Conservation (phyloP, 2,797 vertebrate species). For the Microctenopoma lineatum region DNA sequence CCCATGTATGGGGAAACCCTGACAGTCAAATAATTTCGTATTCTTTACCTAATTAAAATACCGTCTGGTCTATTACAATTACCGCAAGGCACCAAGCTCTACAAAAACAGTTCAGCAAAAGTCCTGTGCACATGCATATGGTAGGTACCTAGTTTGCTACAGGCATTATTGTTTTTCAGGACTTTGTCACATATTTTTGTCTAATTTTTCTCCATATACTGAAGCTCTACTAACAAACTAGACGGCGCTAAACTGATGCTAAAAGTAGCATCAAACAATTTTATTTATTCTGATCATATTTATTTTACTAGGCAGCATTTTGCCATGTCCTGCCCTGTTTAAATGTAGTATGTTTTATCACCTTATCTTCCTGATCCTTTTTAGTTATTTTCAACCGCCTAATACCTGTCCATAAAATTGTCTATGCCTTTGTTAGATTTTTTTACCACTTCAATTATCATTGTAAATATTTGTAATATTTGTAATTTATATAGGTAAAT, state of each 20-base stretch:
- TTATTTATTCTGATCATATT: conserved; percentile 76
- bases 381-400: conserved; percentile 47
- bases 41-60: conserved; percentile 21
- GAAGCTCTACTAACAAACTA: conserved; percentile 32
- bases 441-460: conserved; percentile 62
- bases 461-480: conserved; percentile 82
- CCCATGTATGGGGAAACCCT: conserved; percentile 12
- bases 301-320: conserved; percentile 63
- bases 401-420: conserved; percentile 48
- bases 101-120: conserved; percentile 33
- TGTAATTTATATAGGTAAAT: conserved; percentile 79
- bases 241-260: conserved; percentile 35
- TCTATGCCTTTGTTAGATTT: conserved; percentile 57
- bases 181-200: conserved; percentile 29
- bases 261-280: conserved; percentile 42
- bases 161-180: conserved; percentile 20
- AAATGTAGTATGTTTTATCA: conserved; percentile 48
- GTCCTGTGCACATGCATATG: conserved; percentile 7
- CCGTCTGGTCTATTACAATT: conserved; percentile 7
- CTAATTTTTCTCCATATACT: conserved; percentile 17
- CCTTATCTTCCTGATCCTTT: conserved; percentile 20
- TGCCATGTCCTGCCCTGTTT: conserved; percentile 33
- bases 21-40: conserved; percentile 19
- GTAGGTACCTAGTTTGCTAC: conserved; percentile 8
- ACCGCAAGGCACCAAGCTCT: conserved; percentile 24